Percentiles rank a stretch among this genome's conserved stretches.
phyloP scores from a whole-genome alignment of 2,797 vertebrate species.

The Halcyon chelicuti region DNA sequence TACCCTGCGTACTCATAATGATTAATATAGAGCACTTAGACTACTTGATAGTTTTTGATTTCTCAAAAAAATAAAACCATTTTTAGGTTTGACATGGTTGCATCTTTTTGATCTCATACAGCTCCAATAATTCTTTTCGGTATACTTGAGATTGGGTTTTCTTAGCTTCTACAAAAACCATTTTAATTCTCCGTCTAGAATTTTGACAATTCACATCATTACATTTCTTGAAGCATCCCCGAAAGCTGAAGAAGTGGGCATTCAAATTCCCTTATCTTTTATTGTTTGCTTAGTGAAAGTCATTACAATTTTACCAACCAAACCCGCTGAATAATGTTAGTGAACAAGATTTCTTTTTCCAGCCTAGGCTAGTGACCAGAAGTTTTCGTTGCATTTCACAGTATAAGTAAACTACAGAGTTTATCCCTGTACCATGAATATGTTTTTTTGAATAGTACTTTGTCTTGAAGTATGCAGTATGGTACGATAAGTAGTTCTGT shows the following conservation, averaged over 20 bases:
- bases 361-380: slow-evolving; percentile 69
- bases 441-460: slow-evolving; percentile 76
- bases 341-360: slow-evolving; percentile 73
- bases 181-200: slow-evolving; percentile 71
- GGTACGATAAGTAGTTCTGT: slow-evolving; percentile 81
- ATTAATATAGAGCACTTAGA: slow-evolving; percentile 83
- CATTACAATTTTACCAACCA: slow-evolving; percentile 70
- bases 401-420: slow-evolving; percentile 79
- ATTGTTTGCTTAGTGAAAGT: slow-evolving; percentile 72
- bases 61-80: slow-evolving; percentile 72
- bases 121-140: slow-evolving; percentile 49
- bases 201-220: slow-evolving; percentile 64
- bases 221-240: slow-evolving; percentile 61
- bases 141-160: slow-evolving; percentile 65
- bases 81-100: slow-evolving; percentile 78
- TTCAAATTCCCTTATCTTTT: slow-evolving; percentile 73
- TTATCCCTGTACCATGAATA: slow-evolving; percentile 79
- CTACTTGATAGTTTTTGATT: slow-evolving; percentile 76
- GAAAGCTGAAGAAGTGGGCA: slow-evolving; percentile 76
- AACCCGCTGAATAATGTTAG: slow-evolving; percentile 66
- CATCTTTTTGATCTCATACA: slow-evolving; percentile 78
- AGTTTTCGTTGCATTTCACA: slow-evolving; percentile 79
- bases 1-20: slow-evolving; percentile 74
- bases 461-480: slow-evolving; percentile 79
- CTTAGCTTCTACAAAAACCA: slow-evolving; percentile 72